Evolutionary conservation across 1,140 invertebrate genomes (phyloP).

Genomic region (Sarcophaga peregrina): DNA sequence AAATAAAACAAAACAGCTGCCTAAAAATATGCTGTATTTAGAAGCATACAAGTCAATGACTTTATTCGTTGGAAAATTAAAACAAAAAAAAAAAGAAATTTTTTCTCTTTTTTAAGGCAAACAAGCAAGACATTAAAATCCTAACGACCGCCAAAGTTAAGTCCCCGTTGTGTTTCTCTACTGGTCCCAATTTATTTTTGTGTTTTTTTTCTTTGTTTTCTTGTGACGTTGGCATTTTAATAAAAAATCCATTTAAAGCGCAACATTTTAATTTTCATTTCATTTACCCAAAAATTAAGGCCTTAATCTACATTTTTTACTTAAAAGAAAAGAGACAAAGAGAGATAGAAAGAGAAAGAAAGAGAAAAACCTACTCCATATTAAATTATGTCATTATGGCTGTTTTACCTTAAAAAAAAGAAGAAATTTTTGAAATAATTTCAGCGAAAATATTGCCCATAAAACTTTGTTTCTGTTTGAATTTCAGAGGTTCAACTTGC

Average conservation of each 20-base stretch:
- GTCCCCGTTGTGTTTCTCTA: no score
- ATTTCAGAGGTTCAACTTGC: neutral
- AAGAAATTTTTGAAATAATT: neutral
- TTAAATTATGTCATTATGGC: conserved; percentile 15
- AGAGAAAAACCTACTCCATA: neutral
- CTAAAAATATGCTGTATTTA: neutral
- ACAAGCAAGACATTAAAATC: no score
- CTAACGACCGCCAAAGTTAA: no score
- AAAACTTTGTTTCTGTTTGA: neutral
- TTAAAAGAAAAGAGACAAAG: no score
- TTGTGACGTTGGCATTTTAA: neutral
- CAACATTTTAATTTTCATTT: neutral
- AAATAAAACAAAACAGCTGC: conserved; percentile 5
- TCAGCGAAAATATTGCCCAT: neutral
- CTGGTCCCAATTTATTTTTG: neutral
- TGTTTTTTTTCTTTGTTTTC: no score
- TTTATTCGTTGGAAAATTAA: neutral
- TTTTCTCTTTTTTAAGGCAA: no score
- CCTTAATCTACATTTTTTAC: no score
- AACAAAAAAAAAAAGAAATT: neutral
- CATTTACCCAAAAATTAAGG: neutral
- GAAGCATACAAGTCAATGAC: neutral
- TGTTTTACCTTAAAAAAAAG: neutral
- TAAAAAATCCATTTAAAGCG: neutral
- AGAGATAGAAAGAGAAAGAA: no score